These are phyloP conservation scores for Euzetes globulus DNA, from an alignment of 2,888 invertebrate genomes.

Conservation along the genomic window DNA sequence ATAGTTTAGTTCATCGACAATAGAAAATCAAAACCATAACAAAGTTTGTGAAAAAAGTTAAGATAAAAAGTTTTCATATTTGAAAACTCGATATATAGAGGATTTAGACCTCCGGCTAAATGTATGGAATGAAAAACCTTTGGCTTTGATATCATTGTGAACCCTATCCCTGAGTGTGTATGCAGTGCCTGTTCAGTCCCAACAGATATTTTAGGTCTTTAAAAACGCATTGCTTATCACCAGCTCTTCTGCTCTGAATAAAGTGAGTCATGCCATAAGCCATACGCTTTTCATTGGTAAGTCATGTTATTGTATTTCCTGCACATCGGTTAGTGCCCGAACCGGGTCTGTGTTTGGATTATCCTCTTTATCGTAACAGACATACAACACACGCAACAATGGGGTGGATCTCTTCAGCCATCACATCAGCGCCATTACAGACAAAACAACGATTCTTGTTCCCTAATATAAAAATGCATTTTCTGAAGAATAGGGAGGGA, in stretches of 20 bases:
- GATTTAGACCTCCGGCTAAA: conserved; percentile 7
- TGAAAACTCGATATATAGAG: conserved; percentile 4
- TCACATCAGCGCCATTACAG: conserved; percentile 13
- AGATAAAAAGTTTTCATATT: conserved; percentile 18
- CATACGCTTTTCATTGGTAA: not conserved
- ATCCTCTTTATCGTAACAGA: conserved; percentile 13
- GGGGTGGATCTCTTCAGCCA: conserved; percentile 24
- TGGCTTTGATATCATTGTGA: conserved; percentile 24
- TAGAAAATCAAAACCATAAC: not conserved
- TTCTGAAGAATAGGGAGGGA: not conserved
- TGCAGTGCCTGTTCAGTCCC: not conserved
- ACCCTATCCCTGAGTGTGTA: not conserved
- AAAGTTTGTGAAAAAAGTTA: conserved; percentile 22
- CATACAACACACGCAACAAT: conserved; percentile 24
- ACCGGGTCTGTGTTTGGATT: conserved; percentile 16
- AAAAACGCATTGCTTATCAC: conserved; percentile 22
- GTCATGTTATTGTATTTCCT: conserved; percentile 21
- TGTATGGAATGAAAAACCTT: conserved; percentile 17
- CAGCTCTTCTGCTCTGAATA: not conserved
- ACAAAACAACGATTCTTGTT: not conserved
- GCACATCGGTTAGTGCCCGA: conserved; percentile 20
- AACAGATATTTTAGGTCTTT: not conserved
- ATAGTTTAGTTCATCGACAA: conserved; percentile 17
- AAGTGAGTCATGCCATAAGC: conserved; percentile 10
- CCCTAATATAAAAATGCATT: not conserved